Base-by-base conservation (phyloP, 2,113 vertebrate genomes). In the Artemisiospiza belli region DNA sequence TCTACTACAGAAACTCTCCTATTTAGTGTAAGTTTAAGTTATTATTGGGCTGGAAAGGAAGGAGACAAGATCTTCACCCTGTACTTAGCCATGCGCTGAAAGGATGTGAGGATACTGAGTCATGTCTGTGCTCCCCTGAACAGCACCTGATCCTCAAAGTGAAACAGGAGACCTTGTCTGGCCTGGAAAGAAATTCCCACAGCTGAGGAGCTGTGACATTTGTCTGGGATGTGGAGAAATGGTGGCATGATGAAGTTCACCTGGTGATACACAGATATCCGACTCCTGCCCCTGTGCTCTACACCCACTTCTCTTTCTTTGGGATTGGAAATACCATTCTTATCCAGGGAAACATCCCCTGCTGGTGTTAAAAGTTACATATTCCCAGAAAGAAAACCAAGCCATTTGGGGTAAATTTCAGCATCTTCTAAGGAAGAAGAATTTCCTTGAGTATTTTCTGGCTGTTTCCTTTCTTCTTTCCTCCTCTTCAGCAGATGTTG, bases 231-330 rank as follows among this genome's bases (percentile, higher is more conserved):
- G 16, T 43, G 73, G 74, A 64, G 37, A 81, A 82, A 43, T 2
- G 7, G 46, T 64, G 49, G 15, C 6, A 6, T 0, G 0, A 5
- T 19, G 68, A 25, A 35, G 25, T 35, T 9, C 2, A 1, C 4
- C 31, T n/a, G 74, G 63, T 66, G 43, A 52, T 28, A 25, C 35
- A 10, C 1, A 1, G 21, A 10, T 11, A 1, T 6, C 33, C 85
- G 30, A 12, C 39, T 55, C 35, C 27, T 78, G 16, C 6, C 37
- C 3, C 2, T 22, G 3, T 3, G 4, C 16, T 66, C 28, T 62
- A 27, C 23, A 23, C 16, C 17, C 15, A 37, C 6, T 37, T 77
- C 12, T 54, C 22, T 61, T 58, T 64, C 58, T 67, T 11, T 47
- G 21, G 61, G 52, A 33, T 5, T 67, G 35, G 49, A 55, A 87